Percentiles rank a stretch among this genome's conserved stretches.
Evolutionary conservation across 92 coral and sea anemone species (phyloP).

Genomic region (Epizoanthus rinbou): DNA sequence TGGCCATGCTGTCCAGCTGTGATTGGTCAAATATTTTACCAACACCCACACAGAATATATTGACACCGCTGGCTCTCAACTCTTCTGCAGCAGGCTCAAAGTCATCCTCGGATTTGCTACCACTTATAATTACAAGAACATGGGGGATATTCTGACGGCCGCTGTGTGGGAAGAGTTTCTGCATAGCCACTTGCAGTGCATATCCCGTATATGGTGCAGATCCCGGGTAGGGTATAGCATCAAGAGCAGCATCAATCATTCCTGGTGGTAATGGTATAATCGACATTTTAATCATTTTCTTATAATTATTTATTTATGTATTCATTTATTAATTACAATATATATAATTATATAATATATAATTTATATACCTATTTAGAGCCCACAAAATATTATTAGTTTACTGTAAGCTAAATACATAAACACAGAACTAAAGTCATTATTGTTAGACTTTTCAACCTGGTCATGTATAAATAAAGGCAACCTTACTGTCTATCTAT

Average conservation of each 20-base stretch:
- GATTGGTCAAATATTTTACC: conserved; percentile 72
- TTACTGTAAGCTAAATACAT: too few relatives aligned
- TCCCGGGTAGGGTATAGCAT: conserved; percentile 76
- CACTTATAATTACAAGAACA: conserved; percentile 68
- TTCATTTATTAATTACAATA: too few relatives aligned
- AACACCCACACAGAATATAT: conserved; percentile 79
- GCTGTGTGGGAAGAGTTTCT: conserved; percentile 73
- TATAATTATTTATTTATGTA: too few relatives aligned
- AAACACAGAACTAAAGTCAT: too few relatives aligned
- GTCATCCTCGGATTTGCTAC: conserved; percentile 79
- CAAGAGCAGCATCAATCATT: conserved; percentile 61
- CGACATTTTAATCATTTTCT: background rate
- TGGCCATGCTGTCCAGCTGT: conserved; percentile 76
- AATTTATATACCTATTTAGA: too few relatives aligned
- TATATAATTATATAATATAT: too few relatives aligned
- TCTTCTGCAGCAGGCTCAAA: conserved; percentile 79
- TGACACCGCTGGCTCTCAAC: conserved; percentile 76
- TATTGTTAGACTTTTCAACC: too few relatives aligned
- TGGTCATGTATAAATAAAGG: too few relatives aligned
- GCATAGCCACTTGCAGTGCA: conserved; percentile 69
- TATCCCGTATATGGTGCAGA: conserved; percentile 71
- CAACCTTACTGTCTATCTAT: too few relatives aligned
- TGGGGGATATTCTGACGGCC: conserved; percentile 66
- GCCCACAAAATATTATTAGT: too few relatives aligned
- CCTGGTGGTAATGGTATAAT: background rate